Percentiles rank a stretch among this genome's conserved stretches.
These are phyloP conservation scores for Nemopilema nomurai DNA, from an alignment of 30 jellyfish, hydroid and myxozoan genomes.

Conservation along the genomic window DNA sequence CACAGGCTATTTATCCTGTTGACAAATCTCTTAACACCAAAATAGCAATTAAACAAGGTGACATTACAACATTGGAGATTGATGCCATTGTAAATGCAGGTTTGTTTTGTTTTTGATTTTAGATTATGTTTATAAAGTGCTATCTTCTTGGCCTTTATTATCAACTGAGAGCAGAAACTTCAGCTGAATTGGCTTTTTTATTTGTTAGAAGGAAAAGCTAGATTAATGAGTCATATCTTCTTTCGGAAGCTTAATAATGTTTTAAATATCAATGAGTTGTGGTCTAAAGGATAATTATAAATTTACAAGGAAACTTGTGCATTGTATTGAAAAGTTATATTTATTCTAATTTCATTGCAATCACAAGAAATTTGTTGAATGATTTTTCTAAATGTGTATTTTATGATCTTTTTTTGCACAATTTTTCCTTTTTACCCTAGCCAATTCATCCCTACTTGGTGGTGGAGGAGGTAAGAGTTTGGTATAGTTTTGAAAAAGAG, in stretches of 20 bases:
- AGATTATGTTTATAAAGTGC: not conserved
- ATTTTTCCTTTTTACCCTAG: conserved; percentile 14
- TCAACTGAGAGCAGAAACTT: no score
- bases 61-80: conserved; percentile 81
- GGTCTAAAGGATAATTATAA: no score
- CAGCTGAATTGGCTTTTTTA: no score
- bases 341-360: no score
- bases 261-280: no score
- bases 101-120: not conserved
- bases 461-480: conserved; percentile 89
- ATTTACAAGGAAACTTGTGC: no score
- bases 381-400: not conserved
- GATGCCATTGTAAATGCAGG: conserved; percentile 98
- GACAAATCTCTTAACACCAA: conserved; percentile 51
- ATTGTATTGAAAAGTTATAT: no score
- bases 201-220: no score
- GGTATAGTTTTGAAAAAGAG: not conserved
- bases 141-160: no score
- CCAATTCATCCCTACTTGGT: conserved; percentile 83
- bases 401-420: not conserved
- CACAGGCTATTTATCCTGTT: conserved; percentile 36
- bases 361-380: not conserved
- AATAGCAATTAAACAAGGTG: conserved; percentile 77
- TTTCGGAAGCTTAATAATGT: no score
- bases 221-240: no score